Evolutionary conservation across 2,113 vertebrate genomes (phyloP), one percentile per base, ranked within the genome.

Genomic region (Carettochelys insculpta): DNA sequence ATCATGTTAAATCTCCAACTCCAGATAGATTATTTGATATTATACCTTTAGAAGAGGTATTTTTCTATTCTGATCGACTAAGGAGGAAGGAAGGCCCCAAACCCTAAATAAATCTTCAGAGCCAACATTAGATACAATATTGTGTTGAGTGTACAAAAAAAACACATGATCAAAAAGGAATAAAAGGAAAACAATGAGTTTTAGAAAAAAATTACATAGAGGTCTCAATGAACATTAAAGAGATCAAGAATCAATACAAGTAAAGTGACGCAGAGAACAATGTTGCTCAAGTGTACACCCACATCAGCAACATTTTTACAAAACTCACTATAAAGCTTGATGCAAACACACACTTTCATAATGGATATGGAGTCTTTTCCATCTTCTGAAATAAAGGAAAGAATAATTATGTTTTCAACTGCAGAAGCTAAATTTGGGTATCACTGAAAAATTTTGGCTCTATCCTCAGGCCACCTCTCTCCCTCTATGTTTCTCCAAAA

Each of bases 401-500:
- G 41, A 41, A 29, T 20, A 68, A 52, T 2, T 45, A 50, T 53
- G 0, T 47, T 83, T 11, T 54, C 0, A 0, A 1, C 43, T 83
- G 76, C 13, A 47, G 5, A 73, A 1, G n/a, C 3, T 31, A 22
- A 73, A 43, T 43, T 14, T 75, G 2, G 14, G 65, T 6, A 5
- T 11, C 29, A 83, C 0, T 4, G 24, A 87, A 80, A 8, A 61
- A 75, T 45, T 90, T 47, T 80, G 1, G 1, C 22, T 58, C 4
- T 50, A n/a, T 11, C 86, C 86, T 79, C 34, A 85, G 61, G 52
- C 0, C 47, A 41, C 7, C 79, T 87, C 31, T 92, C 22, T 65
- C 3, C 0, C n/a, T n/a, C n/a, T n/a, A n/a, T n/a, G n/a, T n/a
- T 43, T 31, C 1, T 0, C 14, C 90, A 14, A 45, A 53, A 2